A percentile compares a stretch with the other conserved stretches of the same genome.
These are phyloP conservation scores for Atrina japonica DNA, from an alignment of 2,888 invertebrate species.

Conservation along the genomic window DNA sequence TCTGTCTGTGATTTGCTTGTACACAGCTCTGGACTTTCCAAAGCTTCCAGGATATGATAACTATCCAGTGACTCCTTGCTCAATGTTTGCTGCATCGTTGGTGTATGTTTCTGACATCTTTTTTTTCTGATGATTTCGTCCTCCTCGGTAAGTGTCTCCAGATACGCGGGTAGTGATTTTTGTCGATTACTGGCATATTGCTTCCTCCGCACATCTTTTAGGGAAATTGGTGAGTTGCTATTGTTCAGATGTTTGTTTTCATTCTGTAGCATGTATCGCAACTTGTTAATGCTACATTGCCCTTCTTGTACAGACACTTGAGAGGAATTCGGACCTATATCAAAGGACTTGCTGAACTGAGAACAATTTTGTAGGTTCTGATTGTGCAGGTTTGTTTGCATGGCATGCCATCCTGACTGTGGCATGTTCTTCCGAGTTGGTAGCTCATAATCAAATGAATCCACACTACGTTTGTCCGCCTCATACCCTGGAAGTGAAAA, in stretches of 20 bases:
- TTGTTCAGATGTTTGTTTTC: constrained; percentile 5
- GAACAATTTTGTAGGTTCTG: background rate
- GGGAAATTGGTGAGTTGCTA: constrained; percentile 1
- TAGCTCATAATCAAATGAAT: constrained; percentile 4
- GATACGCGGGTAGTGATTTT: constrained; percentile 69
- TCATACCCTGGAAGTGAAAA: background rate
- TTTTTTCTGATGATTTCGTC: constrained; percentile 56
- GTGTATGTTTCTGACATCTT: background rate
- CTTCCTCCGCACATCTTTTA: constrained; percentile 37
- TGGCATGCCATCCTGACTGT: background rate
- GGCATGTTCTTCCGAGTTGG: constrained; percentile 5
- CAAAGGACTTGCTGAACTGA: constrained; percentile 4
- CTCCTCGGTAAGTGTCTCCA: constrained; percentile 72
- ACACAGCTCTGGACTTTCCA: constrained; percentile 8
- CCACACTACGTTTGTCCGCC: background rate
- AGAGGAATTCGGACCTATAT: background rate
- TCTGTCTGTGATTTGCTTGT: constrained; percentile 1
- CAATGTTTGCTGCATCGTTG: too few relatives aligned
- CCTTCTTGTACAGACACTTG: background rate
- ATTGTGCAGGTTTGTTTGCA: background rate
- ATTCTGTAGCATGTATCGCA: constrained; percentile 16
- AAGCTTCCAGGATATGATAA: background rate
- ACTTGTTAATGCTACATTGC: constrained; percentile 29
- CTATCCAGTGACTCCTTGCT: too few relatives aligned
- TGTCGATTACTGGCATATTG: constrained; percentile 64